Evolutionary conservation across 2,888 invertebrate genomes (phyloP).

Genomic region (Pecten maximus): DNA sequence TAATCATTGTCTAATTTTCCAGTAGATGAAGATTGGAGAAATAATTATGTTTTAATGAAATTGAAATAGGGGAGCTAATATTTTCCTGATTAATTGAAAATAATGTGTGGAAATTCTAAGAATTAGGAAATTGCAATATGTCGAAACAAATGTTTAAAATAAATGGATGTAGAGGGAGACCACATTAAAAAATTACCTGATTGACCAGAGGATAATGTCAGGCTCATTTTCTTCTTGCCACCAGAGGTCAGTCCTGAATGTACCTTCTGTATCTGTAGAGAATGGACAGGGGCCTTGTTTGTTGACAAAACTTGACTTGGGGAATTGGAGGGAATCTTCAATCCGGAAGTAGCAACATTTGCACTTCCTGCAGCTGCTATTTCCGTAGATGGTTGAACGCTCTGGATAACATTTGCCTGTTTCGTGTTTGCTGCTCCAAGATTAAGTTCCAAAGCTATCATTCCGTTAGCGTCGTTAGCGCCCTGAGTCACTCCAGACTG

Average conservation of each 20-base stretch:
- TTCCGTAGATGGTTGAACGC: neutral
- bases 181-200: neutral
- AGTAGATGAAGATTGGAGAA: no score
- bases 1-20: no score
- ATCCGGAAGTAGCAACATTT: neutral
- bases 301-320: neutral
- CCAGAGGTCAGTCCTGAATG: neutral
- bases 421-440: neutral
- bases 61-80: no score
- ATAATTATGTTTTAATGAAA: no score
- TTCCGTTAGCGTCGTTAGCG: neutral
- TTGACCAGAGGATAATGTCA: neutral
- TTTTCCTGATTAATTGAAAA: no score
- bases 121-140: no score
- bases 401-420: neutral
- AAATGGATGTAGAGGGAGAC: no score
- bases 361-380: neutral
- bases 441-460: neutral
- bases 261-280: neutral
- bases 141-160: no score
- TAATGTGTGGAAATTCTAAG: no score
- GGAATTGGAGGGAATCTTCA: neutral
- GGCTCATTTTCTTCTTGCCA: conserved; percentile 1
- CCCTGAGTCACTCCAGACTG: neutral
- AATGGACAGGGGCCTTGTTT: neutral